Evolutionary conservation across 2,797 vertebrate species (phyloP).

Genomic region (Centropyge bicolor): DNA sequence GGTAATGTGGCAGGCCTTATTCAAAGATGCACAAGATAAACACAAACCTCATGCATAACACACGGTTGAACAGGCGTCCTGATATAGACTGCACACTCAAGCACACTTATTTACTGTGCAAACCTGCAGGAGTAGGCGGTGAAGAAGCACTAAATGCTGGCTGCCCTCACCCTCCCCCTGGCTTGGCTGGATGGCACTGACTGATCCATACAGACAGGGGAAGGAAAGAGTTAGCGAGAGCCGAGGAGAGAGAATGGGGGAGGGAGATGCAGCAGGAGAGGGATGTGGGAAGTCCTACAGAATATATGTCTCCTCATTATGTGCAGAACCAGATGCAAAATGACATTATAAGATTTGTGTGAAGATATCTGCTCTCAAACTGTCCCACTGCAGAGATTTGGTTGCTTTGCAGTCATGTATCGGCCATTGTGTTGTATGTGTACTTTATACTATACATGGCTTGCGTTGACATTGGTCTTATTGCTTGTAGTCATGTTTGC

Average conservation of each 20-base stretch:
- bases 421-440: constrained; percentile 6
- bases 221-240: constrained; percentile 57
- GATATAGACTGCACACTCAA: constrained; percentile 47
- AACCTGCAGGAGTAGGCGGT: constrained; percentile 70
- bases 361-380: constrained; percentile 39
- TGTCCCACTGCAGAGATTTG: constrained; percentile 12
- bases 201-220: constrained; percentile 75
- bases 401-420: constrained; percentile 7
- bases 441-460: constrained; percentile 1
- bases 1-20: neutral
- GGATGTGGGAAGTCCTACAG: constrained; percentile 50
- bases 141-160: constrained; percentile 68
- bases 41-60: constrained; percentile 7
- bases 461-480: constrained; percentile 23
- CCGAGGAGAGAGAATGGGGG: constrained; percentile 52
- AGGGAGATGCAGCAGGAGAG: constrained; percentile 47
- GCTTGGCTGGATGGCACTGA: constrained; percentile 69
- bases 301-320: constrained; percentile 45
- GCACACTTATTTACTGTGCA: constrained; percentile 59
- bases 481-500: constrained; percentile 39
- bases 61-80: constrained; percentile 34
- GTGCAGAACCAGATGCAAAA: constrained; percentile 48
- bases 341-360: constrained; percentile 43
- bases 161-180: constrained; percentile 59
- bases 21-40: constrained; percentile 32